These are phyloP conservation scores for Rotaria macrura DNA, from an alignment of 2,888 invertebrate species.

Conservation along the genomic window DNA sequence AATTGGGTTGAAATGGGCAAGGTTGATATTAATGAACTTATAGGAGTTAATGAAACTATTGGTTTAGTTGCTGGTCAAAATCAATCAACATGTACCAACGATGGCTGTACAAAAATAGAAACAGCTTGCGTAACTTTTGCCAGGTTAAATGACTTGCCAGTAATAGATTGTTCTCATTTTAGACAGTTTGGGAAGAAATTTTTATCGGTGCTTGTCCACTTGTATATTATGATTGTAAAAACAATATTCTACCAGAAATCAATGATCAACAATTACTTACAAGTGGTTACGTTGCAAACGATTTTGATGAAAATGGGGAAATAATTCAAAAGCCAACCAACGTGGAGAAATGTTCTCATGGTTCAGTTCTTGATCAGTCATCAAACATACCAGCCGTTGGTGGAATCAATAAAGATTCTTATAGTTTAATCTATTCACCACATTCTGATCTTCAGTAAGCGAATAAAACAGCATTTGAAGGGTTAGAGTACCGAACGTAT, in stretches of 20 bases:
- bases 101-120: neutral
- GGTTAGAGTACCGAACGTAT: too few relatives aligned
- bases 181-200: neutral
- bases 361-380: slow-evolving; percentile 37
- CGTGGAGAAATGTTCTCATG: slow-evolving; percentile 39
- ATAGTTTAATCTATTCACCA: slow-evolving; percentile 31
- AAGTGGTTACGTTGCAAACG: slow-evolving; percentile 21
- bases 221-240: slow-evolving; percentile 24
- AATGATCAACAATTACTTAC: neutral
- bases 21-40: slow-evolving; percentile 7
- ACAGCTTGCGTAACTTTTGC: neutral
- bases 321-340: slow-evolving; percentile 11
- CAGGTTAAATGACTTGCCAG: neutral
- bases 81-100: slow-evolving; percentile 21
- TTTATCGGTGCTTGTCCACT: slow-evolving; percentile 14
- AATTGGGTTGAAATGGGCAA: slow-evolving; percentile 33
- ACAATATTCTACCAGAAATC: neutral
- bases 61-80: neutral
- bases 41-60: slow-evolving; percentile 2
- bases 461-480: neutral
- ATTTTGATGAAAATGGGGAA: neutral
- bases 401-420: slow-evolving; percentile 40
- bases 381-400: slow-evolving; percentile 37
- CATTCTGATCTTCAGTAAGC: slow-evolving; percentile 24
- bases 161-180: neutral